These are phyloP conservation scores for Onchidella celtica DNA, from an alignment of 2,888 invertebrate genomes.

Conservation along the genomic window DNA sequence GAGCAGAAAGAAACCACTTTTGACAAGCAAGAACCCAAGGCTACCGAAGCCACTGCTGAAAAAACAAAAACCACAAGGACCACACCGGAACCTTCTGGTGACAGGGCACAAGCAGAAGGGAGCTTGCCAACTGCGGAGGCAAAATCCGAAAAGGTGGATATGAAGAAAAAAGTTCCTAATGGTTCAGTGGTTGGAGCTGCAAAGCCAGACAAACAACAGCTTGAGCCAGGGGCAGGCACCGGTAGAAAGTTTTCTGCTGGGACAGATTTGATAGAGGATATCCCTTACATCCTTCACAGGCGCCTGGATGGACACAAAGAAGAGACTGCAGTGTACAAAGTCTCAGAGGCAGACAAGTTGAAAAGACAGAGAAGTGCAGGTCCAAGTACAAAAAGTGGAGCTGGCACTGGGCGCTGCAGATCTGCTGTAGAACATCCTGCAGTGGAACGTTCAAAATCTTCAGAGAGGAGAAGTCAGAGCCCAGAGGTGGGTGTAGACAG, in stretches of 20 bases:
- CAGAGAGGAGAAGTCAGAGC: background rate
- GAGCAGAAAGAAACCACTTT: no score
- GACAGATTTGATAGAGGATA: constrained; percentile 74
- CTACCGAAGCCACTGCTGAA: constrained; percentile 22
- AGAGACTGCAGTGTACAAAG: constrained; percentile 54
- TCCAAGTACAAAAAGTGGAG: background rate
- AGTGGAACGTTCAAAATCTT: background rate
- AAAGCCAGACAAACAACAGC: constrained; percentile 11
- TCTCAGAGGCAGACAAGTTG: constrained; percentile 40
- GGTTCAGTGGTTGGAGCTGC: constrained; percentile 40
- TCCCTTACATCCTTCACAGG: constrained; percentile 77
- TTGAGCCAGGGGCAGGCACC: constrained; percentile 9
- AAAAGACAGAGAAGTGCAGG: constrained; percentile 32
- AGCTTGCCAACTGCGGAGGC: background rate
- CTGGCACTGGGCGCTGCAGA: background rate
- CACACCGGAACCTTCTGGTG: background rate
- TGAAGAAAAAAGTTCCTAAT: constrained; percentile 27
- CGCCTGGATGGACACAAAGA: constrained; percentile 57
- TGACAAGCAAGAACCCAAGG: no score
- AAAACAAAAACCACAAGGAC: background rate
- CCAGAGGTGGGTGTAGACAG: background rate
- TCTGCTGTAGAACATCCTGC: background rate
- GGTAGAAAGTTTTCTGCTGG: constrained; percentile 44
- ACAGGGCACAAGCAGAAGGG: background rate
- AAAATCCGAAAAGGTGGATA: constrained; percentile 15